phyloP scores from a whole-genome alignment of 2,113 vertebrate genomes.

The Fukomys damarensis region DNA sequence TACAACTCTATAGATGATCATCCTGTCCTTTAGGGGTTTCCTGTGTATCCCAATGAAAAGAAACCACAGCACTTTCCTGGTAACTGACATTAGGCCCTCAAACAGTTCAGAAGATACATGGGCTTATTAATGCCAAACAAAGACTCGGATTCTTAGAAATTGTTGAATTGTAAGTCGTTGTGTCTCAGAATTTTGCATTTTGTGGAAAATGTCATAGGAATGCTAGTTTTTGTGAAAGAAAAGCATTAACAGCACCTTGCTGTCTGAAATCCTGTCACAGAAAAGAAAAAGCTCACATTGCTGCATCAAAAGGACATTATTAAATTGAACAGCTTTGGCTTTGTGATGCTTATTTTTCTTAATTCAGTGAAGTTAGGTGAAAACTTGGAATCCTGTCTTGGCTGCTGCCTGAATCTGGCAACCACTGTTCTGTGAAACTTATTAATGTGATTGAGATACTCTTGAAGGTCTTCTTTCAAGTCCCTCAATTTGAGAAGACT shows the following conservation, averaged over 20 bases:
- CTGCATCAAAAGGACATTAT: neutral
- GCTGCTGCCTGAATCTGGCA: neutral
- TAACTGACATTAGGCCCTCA: neutral
- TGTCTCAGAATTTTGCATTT: constrained; percentile 3
- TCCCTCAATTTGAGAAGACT: neutral
- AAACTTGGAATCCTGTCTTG: neutral
- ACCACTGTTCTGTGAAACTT: neutral
- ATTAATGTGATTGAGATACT: neutral
- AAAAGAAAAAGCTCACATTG: neutral
- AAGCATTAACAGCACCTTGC: neutral
- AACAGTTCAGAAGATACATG: neutral
- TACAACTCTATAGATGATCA: neutral
- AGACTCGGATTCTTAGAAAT: neutral
- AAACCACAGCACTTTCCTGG: no score
- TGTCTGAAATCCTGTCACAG: neutral
- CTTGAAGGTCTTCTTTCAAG: neutral
- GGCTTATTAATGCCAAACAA: neutral
- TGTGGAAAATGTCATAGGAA: neutral
- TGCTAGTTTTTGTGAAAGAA: neutral
- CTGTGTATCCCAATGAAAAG: neutral
- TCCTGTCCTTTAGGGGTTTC: neutral
- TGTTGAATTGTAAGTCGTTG: neutral
- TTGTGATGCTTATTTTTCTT: constrained; percentile 5
- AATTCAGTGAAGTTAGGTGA: neutral
- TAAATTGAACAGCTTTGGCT: neutral